Evolutionary conservation across 2,888 invertebrate species (phyloP), one percentile per base, ranked within the genome.

Genomic region (Phalera bucephala): DNA sequence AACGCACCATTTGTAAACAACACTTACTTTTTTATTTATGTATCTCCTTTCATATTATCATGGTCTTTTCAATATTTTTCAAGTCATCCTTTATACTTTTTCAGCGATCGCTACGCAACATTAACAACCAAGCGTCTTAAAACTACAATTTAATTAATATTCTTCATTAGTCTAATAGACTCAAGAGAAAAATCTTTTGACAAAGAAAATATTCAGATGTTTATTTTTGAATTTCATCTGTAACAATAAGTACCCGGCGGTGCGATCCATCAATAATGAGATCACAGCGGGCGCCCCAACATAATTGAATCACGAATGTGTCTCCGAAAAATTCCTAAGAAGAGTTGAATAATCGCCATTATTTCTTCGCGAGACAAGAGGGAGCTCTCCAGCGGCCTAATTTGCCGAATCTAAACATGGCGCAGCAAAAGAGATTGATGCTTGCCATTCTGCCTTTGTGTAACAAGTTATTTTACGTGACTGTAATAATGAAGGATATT

Each of bases 391-490:
- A 62, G 72, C 65, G 61, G 62, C 74, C 72, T 81, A 78, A 82
- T 84, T 83, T 76, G 70, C 67, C 67, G 73, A 81, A 82, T 84
- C 77, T 76, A 80, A 82, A 80, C 80, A 81, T 73, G 53, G 73
- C 71, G 57, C 43, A 59, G 60, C 68, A 55, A 66, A 56, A 55
- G 67, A 78, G 75, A 78, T 78, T 68, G 72, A 77, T 75, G 73
- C 41, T 53, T 55, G 61, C 66, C 75, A 65, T 64, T 64, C 45
- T 54, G 52, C 39, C 60, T 56, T 66, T 61, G 69, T 63, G 79
- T 78, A 78, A 81, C 80, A 80, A 82, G 80, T 82, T 78, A 80
- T 81, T 36, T 72, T 80, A 80, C 80, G 80, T 80, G 75, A 77
- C 78, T 74, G 63, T 72, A 75, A 75, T 79, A 73, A 72, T 67